phyloP scores from a whole-genome alignment of 2,113 vertebrate species.

The Notarius quadriscutis region DNA sequence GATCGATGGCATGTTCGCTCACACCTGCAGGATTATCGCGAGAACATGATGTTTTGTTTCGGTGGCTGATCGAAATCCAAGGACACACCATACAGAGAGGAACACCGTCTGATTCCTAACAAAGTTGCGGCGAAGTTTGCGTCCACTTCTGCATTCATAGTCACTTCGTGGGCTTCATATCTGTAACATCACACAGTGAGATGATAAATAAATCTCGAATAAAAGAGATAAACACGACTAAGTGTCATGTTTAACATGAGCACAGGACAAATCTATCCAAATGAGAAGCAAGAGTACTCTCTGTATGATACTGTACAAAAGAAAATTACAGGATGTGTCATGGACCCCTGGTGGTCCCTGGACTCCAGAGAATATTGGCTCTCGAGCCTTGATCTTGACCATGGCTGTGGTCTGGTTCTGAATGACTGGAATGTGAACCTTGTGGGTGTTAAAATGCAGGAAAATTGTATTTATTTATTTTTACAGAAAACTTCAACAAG shows the following conservation, averaged over 20 bases:
- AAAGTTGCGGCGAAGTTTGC: slow-evolving; percentile 47
- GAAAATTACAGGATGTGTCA: neutral
- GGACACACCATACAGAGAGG: slow-evolving; percentile 57
- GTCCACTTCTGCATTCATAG: slow-evolving; percentile 56
- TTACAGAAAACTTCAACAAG: neutral
- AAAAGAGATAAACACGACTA: neutral
- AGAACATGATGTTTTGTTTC: slow-evolving; percentile 68
- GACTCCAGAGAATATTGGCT: neutral
- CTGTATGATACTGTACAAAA: no score
- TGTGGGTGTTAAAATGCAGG: neutral
- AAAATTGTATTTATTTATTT: neutral
- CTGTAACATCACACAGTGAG: no score
- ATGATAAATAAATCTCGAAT: neutral
- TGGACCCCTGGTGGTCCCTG: neutral
- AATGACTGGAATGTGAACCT: neutral
- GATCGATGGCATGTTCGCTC: slow-evolving; percentile 1
- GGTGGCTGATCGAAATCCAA: slow-evolving; percentile 59
- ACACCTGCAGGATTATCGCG: neutral
- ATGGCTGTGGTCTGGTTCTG: neutral
- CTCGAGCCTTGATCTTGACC: neutral
- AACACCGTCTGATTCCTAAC: slow-evolving; percentile 57
- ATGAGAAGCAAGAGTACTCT: neutral
- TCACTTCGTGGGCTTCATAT: neutral
- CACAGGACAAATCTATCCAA: neutral
- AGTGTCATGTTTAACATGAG: neutral